Evolutionary conservation across 2,888 invertebrate species (phyloP), one percentile per base, ranked within the genome.

Genomic region (Drosophila picticornis): DNA sequence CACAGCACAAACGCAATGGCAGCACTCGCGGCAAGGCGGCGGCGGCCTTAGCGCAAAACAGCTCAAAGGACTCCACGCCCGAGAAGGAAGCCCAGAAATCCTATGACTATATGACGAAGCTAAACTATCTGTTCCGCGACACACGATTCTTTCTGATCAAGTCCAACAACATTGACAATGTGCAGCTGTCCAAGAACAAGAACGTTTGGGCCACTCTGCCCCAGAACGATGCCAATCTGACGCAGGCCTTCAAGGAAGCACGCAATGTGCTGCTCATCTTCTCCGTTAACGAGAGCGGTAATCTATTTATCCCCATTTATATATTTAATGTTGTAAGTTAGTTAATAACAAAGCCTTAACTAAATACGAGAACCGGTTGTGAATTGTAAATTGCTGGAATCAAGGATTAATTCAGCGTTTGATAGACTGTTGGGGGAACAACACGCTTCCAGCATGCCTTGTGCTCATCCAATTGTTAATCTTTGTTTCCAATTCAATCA

Each of bases 181-280:
- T 99, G 60, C 96, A 97, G 40, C 93, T 99, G 70, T 98, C 99
- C 1, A 99, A 99, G 94, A 97, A 96, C 22, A 98, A 97, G 94
- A 98, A 97, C 75, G 99, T 99, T 6, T 99, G 99, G 99, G 99
- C 99, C 4, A 99, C 99, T 4, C 95, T 99, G 68, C 99, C 99
- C 4, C 98, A 98, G 93, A 99, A 99, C 94, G 99, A 99, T 94
- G 96, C 97, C 2, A 98, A 98, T 93, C 94, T 99, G 60, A 99
- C 99, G 94, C 97, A 98, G 94, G 99, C 99, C 0, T 98, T 96
- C 90, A 96, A 96, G 92, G 98, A 98, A 92, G 96, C 97, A 36
- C 95, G 98, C 90, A 99, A 99, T 94, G 99, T 99, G 10, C 94
- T 99, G 76, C 94, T 99, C 61, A 96, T 99, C 91, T 99, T 98